phyloP scores from a whole-genome alignment of 1,140 invertebrate species.

The Eriosoma lanigerum region DNA sequence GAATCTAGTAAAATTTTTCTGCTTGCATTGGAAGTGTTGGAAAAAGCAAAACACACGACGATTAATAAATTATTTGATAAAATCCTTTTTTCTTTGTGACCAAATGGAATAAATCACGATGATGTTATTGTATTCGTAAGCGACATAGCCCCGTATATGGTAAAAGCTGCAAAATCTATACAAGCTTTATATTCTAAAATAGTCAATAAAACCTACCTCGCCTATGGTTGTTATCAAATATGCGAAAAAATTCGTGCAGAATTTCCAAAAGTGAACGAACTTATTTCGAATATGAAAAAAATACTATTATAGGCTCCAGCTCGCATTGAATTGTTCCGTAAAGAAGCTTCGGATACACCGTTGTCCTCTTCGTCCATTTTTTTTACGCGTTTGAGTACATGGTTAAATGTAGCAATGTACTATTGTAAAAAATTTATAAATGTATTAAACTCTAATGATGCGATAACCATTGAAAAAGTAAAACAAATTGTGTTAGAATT shows the following conservation, averaged over 20 bases:
- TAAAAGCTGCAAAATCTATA: conserved; percentile 23
- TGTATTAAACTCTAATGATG: no score
- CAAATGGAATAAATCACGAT: no score
- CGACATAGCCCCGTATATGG: conserved; percentile 8
- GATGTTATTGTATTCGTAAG: neutral
- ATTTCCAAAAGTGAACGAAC: neutral
- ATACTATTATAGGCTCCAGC: conserved; percentile 1
- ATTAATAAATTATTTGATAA: neutral
- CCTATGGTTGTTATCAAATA: neutral
- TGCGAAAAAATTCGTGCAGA: conserved; percentile 12
- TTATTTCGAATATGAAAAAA: conserved; percentile 20
- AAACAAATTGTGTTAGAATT: neutral
- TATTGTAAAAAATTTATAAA: neutral
- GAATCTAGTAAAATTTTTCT: neutral
- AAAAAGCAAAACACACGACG: neutral
- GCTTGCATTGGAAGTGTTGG: neutral
- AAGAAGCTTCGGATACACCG: neutral
- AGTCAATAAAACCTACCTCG: neutral
- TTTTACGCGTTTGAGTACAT: neutral
- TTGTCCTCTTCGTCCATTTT: neutral
- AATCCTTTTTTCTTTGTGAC: no score
- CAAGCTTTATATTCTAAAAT: conserved; percentile 5
- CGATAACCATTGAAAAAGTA: neutral
- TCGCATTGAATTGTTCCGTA: neutral
- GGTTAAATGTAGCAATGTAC: neutral